These are phyloP conservation scores for Trissonchulus latispiculum DNA, from an alignment of 2,888 invertebrate genomes.

Conservation along the genomic window DNA sequence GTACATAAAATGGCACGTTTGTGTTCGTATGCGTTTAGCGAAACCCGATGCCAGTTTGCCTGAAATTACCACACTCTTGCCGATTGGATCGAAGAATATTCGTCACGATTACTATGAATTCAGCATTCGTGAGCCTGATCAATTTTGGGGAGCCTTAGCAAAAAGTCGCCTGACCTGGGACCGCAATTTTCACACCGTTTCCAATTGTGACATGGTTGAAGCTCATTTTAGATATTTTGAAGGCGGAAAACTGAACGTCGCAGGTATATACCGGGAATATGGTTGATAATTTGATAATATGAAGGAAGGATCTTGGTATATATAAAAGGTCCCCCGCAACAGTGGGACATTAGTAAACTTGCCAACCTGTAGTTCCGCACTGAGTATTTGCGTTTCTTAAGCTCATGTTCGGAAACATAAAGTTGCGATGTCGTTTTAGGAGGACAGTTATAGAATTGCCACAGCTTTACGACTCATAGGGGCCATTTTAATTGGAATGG, in stretches of 20 bases:
- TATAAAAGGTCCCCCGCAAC: too few relatives aligned
- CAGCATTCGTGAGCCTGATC: slow-evolving; percentile 41
- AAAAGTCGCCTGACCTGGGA: slow-evolving; percentile 43
- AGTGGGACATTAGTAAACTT: too few relatives aligned
- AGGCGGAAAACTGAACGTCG: slow-evolving; percentile 46
- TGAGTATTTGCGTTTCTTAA: neutral
- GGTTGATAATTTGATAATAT: too few relatives aligned
- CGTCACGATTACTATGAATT: slow-evolving; percentile 43
- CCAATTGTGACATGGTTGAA: slow-evolving; percentile 40
- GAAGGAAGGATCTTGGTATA: too few relatives aligned
- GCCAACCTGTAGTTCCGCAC: neutral
- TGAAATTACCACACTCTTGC: slow-evolving; percentile 26
- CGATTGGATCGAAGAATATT: slow-evolving; percentile 26
- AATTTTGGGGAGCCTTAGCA: slow-evolving; percentile 46
- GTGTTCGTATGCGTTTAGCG: slow-evolving; percentile 11
- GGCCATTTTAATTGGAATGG: too few relatives aligned
- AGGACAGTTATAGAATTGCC: too few relatives aligned
- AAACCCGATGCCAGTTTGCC: slow-evolving; percentile 19
- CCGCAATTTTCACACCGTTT: slow-evolving; percentile 40
- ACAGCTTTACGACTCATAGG: too few relatives aligned
- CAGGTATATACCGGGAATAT: slow-evolving; percentile 39
- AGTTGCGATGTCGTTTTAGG: too few relatives aligned
- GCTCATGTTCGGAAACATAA: neutral
- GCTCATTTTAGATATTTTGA: slow-evolving; percentile 45
- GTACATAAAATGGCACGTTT: too few relatives aligned